These are phyloP conservation scores for Eufriesea mexicana DNA, from an alignment of 1,140 invertebrate species.

Conservation along the genomic window DNA sequence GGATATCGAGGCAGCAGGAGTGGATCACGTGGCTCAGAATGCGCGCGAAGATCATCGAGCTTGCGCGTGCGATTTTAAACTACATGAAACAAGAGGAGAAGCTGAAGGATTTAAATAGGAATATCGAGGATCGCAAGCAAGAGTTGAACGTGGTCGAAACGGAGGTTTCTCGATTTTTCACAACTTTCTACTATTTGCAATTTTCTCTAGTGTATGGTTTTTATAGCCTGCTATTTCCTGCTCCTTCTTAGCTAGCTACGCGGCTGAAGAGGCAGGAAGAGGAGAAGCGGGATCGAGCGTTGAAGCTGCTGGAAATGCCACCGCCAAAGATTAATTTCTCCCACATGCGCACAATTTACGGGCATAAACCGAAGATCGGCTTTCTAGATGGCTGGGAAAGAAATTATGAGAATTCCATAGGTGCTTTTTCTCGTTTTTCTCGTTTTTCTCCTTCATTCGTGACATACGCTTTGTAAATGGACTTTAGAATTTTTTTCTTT, in stretches of 20 bases:
- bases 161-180: constrained; percentile 33
- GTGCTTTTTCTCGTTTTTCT: background rate
- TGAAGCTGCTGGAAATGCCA: constrained; percentile 56
- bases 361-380: background rate
- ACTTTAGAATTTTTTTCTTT: background rate
- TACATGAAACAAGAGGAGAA: background rate
- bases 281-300: constrained; percentile 20
- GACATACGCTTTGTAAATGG: too few species aligned
- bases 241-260: constrained; percentile 15
- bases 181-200: background rate
- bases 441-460: too few species aligned
- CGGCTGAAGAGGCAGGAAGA: constrained; percentile 32
- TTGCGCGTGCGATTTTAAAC: background rate
- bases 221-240: background rate
- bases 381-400: background rate
- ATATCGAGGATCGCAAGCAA: background rate
- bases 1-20: background rate
- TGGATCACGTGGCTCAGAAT: constrained; percentile 33
- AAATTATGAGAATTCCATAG: constrained; percentile 20
- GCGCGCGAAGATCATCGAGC: constrained; percentile 43
- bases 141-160: constrained; percentile 14
- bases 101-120: background rate
- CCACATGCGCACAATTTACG: background rate
- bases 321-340: constrained; percentile 55
- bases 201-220: background rate